Evolutionary conservation across 1,140 invertebrate genomes (phyloP).

Genomic region (Lepidurus apus): DNA sequence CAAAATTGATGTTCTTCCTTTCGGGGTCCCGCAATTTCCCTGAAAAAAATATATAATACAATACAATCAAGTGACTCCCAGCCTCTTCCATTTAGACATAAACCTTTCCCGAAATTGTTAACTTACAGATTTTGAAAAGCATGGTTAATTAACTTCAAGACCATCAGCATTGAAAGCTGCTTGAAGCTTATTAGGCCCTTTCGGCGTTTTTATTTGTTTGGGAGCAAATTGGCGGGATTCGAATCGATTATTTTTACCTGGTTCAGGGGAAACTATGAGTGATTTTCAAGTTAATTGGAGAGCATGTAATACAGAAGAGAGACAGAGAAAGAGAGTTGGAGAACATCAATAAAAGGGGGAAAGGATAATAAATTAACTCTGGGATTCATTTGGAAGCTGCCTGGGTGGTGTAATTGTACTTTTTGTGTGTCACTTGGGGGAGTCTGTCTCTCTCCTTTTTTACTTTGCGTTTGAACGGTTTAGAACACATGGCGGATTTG

Average conservation of each 20-base stretch:
- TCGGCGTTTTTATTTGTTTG: conserved; percentile 22
- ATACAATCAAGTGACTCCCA: too few relatives aligned
- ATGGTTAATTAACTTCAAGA: neutral
- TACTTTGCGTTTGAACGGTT: neutral
- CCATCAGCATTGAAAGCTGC: neutral
- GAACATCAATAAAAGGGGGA: neutral
- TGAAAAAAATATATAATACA: too few relatives aligned
- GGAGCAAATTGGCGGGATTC: neutral
- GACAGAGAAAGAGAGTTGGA: neutral
- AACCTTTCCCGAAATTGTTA: neutral
- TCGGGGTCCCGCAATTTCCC: too few relatives aligned
- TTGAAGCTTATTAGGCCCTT: neutral
- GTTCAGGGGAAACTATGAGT: neutral
- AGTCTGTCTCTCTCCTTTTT: neutral
- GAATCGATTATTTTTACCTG: neutral
- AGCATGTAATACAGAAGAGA: neutral
- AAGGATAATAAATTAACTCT: neutral
- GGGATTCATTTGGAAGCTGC: neutral
- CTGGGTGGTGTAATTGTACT: conserved; percentile 9
- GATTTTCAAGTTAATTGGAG: conserved; percentile 2
- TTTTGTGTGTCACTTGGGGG: conserved; percentile 17
- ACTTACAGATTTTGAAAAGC: neutral
- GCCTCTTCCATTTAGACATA: neutral
- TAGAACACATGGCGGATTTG: neutral
- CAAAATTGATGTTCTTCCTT: neutral